phyloP scores from a whole-genome alignment of 37 sponge, comb jelly and placozoan genomes.

The Aplysina aerophoba region DNA sequence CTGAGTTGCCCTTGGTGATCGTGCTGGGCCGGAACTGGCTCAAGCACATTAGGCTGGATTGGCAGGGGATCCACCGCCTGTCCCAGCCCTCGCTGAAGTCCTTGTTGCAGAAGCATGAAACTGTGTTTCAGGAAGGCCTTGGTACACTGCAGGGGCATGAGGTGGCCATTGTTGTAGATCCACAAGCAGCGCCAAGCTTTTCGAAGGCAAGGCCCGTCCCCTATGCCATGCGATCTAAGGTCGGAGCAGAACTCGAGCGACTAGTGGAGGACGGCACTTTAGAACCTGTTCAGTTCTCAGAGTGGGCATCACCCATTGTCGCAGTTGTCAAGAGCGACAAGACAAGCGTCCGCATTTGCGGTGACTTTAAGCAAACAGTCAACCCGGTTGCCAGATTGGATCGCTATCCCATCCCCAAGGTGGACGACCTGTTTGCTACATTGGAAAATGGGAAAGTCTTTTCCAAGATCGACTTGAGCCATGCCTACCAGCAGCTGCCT shows the following conservation, averaged over 20 bases:
- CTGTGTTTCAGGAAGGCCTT: background rate
- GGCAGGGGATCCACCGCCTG: background rate
- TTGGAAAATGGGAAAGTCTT: slow-evolving; percentile 1
- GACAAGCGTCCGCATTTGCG: slow-evolving; percentile 45
- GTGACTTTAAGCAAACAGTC: slow-evolving; percentile 39
- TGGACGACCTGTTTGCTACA: slow-evolving; percentile 7
- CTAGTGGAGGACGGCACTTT: slow-evolving; percentile 39
- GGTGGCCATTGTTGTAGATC: background rate
- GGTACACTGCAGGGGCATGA: background rate
- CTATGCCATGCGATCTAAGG: slow-evolving; percentile 24
- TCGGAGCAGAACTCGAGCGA: slow-evolving; percentile 24
- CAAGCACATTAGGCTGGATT: background rate
- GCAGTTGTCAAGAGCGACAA: slow-evolving; percentile 43
- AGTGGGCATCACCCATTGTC: slow-evolving; percentile 58
- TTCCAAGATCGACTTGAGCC: slow-evolving; percentile 44
- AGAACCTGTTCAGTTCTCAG: slow-evolving; percentile 35
- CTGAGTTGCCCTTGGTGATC: background rate
- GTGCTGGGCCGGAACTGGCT: slow-evolving; percentile 2
- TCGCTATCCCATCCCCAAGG: background rate
- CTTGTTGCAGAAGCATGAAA: background rate
- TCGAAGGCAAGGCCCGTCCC: slow-evolving; percentile 1
- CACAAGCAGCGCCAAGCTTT: background rate
- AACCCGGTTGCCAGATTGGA: background rate
- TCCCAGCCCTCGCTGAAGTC: background rate
- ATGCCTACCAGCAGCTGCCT: slow-evolving; percentile 33